Evolutionary conservation across 1,140 invertebrate genomes (phyloP).

Genomic region (Aphelenchoides besseyi): DNA sequence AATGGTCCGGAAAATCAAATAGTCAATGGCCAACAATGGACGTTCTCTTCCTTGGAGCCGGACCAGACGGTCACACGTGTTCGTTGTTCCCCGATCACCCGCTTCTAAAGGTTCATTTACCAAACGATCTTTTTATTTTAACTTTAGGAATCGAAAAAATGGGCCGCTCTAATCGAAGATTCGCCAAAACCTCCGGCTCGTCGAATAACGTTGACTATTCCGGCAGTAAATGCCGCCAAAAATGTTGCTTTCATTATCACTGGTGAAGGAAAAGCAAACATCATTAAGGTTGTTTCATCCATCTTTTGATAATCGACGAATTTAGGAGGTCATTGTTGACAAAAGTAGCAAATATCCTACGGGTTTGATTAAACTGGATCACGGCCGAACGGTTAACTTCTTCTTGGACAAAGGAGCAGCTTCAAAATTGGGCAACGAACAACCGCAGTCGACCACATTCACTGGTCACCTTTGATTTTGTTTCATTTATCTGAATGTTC

Average conservation of each 20-base stretch:
- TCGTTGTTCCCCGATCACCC: slow-evolving; percentile 87
- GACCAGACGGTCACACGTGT: slow-evolving; percentile 88
- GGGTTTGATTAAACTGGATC: slow-evolving; percentile 12
- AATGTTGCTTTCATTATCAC: slow-evolving; percentile 78
- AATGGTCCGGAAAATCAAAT: neutral
- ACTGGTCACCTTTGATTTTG: slow-evolving; percentile 6
- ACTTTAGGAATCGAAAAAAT: slow-evolving; percentile 62
- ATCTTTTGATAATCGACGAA: neutral
- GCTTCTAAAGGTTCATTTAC: slow-evolving; percentile 68
- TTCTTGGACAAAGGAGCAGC: slow-evolving; percentile 39
- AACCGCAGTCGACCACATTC: neutral
- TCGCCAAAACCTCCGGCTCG: slow-evolving; percentile 90
- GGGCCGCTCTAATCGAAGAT: slow-evolving; percentile 81
- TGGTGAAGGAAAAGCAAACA: slow-evolving; percentile 81
- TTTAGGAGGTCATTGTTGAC: slow-evolving; percentile 32
- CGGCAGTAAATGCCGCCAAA: slow-evolving; percentile 82
- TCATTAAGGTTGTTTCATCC: slow-evolving; percentile 66
- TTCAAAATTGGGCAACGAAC: slow-evolving; percentile 21
- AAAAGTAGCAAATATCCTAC: slow-evolving; percentile 15
- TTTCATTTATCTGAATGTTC: no score
- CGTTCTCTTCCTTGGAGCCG: neutral
- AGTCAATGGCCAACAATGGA: neutral
- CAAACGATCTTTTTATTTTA: slow-evolving; percentile 5
- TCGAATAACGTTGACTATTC: slow-evolving; percentile 85
- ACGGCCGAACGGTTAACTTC: slow-evolving; percentile 21